Percentiles rank a stretch among this genome's conserved stretches.
phyloP scores from a whole-genome alignment of 2,113 vertebrate genomes.

The Albula glossodonta region DNA sequence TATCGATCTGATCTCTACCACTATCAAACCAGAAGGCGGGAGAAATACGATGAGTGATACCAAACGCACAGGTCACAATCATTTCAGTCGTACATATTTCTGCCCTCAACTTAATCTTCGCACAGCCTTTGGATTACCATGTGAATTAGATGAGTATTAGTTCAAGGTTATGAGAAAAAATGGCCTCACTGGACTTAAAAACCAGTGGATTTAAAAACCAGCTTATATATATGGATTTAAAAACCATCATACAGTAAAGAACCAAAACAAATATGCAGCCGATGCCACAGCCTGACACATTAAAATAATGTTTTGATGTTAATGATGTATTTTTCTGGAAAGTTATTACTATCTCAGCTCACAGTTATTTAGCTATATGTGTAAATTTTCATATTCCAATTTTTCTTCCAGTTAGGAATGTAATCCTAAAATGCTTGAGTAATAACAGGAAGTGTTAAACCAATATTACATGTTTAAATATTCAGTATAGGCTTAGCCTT shows the following conservation, averaged over 20 bases:
- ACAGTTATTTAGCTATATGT: neutral
- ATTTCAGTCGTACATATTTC: neutral
- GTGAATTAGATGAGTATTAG: neutral
- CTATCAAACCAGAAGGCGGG: neutral
- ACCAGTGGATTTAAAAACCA: neutral
- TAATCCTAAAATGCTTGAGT: too few relatives aligned
- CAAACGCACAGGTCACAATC: neutral
- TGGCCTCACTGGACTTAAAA: too few relatives aligned
- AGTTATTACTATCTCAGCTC: neutral
- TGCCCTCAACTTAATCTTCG: neutral
- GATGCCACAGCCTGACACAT: neutral
- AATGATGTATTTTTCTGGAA: neutral
- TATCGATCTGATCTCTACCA: neutral
- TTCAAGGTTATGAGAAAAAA: neutral
- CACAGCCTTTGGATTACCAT: neutral
- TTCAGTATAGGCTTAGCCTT: slow-evolving; percentile 7
- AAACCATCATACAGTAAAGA: neutral
- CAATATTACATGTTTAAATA: neutral
- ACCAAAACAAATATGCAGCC: neutral
- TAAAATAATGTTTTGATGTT: neutral
- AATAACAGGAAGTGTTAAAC: neutral
- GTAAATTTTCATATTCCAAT: too few relatives aligned
- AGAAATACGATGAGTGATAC: neutral
- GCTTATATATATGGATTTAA: neutral
- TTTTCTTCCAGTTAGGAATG: too few relatives aligned